A percentile compares a stretch with the other conserved stretches of the same genome.
phyloP scores from a whole-genome alignment of 2,888 invertebrate genomes.

The Diadromus collaris region DNA sequence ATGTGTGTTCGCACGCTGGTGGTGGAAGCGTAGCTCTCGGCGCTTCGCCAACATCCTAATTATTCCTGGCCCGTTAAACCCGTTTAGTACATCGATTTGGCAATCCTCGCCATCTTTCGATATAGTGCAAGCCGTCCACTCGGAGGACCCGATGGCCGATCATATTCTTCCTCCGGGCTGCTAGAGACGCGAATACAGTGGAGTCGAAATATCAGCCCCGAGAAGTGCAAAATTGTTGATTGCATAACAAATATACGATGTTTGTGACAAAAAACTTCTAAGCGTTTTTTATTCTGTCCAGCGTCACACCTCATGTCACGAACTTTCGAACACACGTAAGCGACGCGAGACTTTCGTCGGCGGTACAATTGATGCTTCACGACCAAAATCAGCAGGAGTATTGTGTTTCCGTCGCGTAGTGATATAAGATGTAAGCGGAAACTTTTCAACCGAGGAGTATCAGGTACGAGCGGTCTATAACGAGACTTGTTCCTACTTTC shows the following conservation, averaged over 20 bases:
- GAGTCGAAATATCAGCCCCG: neutral
- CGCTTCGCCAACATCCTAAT: conserved; percentile 77
- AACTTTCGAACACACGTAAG: neutral
- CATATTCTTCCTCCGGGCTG: conserved; percentile 19
- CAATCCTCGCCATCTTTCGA: conserved; percentile 71
- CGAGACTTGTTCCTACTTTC: conserved; percentile 4
- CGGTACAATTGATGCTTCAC: neutral
- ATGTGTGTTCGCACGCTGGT: conserved; percentile 8
- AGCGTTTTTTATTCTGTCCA: neutral
- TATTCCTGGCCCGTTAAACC: conserved; percentile 77
- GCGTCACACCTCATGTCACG: neutral
- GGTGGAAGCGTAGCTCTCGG: conserved; percentile 70
- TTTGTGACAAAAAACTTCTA: neutral
- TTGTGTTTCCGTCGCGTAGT: conserved; percentile 1
- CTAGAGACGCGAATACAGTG: neutral
- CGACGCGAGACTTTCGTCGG: neutral
- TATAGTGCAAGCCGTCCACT: conserved; percentile 26
- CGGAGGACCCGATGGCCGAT: conserved; percentile 33
- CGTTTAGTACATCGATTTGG: conserved; percentile 77
- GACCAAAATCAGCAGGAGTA: conserved; percentile 5
- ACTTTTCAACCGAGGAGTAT: neutral
- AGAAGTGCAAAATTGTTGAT: neutral
- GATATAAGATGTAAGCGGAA: neutral
- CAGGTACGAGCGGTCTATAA: neutral
- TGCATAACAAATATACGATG: neutral